Base-by-base conservation (phyloP, 2,888 invertebrate genomes). In the Bellardia bayeri region DNA sequence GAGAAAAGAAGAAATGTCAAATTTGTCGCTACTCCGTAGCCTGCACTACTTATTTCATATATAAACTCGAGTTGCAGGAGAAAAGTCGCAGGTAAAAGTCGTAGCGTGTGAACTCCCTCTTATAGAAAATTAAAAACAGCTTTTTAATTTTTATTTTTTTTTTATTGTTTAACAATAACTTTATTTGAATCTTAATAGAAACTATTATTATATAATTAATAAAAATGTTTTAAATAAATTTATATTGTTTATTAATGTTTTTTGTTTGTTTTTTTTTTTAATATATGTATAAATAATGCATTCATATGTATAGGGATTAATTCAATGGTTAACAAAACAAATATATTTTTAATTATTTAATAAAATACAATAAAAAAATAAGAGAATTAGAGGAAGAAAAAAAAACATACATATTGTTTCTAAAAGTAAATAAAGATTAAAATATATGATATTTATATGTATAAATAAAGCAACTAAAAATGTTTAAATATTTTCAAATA, bases 291-390 rank as follows among this genome's bases (percentile, higher is more conserved):
- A 86, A 82, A 82, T 86, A 83, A 80, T 80, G 63, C 66, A 83
- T 86, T 86, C 54, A 68, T 68, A 72, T 58, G 63, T 42, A 54
- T 75, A 58, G 63, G 42, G 75, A 88, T 88, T 87, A 83, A 85
- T 85, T 89, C 83, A 88, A 89, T 86, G 88, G 84, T 88, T 89
- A 89, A 89, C 89, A 89, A 87, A 88, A 89, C 87, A 88, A 88
- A 68, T 63, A 71, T 86, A 82, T 78, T 66, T 51, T 45, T 63
- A 76, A 64, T 85, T 79, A 82, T 75, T 72, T 71, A 79, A 86
- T 82, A 66, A 80, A 66, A 58, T 89, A 90, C 83, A 86, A 86
- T 88, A 90, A 79, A 89, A 71, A 88, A 89, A 83, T 88, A 85
- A 86, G 1, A 69, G 16, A 61, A 45, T 1, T 13, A 45, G 13